A percentile compares a stretch with the other conserved stretches of the same genome.
Evolutionary conservation across 2,113 vertebrate species (phyloP).

Genomic region (Vireo altiloquus): DNA sequence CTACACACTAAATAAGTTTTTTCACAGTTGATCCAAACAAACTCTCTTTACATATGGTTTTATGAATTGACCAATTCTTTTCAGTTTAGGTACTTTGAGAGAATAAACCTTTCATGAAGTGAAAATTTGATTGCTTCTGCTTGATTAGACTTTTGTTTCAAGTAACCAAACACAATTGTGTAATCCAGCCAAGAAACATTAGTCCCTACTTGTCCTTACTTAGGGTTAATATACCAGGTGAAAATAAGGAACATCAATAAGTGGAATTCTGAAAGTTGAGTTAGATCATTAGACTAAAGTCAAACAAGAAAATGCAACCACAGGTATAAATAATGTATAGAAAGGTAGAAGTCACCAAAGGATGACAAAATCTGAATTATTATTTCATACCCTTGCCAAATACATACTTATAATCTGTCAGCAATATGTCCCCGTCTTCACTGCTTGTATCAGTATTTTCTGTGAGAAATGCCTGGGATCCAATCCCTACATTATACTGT

Average conservation of each 20-base stretch:
- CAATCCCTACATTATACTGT: neutral
- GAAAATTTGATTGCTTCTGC: neutral
- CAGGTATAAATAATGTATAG: neutral
- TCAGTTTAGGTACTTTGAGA: neutral
- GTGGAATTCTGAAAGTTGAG: neutral
- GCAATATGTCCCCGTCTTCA: neutral
- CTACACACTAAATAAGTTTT: neutral
- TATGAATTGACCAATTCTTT: neutral
- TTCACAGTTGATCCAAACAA: neutral
- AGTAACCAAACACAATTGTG: neutral
- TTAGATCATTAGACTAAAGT: neutral
- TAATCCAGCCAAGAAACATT: neutral
- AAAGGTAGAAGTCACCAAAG: neutral
- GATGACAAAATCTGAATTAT: neutral
- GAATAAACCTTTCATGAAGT: neutral
- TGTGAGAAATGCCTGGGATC: neutral
- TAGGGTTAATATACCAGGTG: neutral
- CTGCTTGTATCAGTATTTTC: neutral
- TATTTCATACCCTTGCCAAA: neutral
- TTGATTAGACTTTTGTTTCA: conserved; percentile 29
- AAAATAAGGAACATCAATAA: neutral
- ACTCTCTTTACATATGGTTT: neutral
- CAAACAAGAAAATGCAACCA: neutral
- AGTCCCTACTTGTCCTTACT: neutral
- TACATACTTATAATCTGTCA: neutral